These are phyloP conservation scores for Lamproptera curius DNA, from an alignment of 2,888 invertebrate genomes.

Conservation along the genomic window DNA sequence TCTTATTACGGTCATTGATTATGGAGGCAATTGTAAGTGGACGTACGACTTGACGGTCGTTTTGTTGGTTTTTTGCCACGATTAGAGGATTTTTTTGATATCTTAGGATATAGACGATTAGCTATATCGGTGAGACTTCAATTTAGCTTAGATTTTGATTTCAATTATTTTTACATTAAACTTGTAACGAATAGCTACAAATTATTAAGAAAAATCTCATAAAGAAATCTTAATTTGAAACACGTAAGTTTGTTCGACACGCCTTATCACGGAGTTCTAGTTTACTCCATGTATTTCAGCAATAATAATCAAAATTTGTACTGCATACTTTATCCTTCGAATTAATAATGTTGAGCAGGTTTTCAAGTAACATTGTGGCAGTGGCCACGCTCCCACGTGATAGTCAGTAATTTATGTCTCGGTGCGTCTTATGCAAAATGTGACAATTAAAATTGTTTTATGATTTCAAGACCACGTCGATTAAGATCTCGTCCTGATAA, in stretches of 20 bases:
- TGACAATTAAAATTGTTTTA: constrained; percentile 71
- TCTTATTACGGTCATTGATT: constrained; percentile 66
- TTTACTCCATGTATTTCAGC: too few species aligned
- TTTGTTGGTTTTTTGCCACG: not conserved
- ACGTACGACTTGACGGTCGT: constrained; percentile 29
- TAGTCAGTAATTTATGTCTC: constrained; percentile 59
- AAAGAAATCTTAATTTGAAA: too few species aligned
- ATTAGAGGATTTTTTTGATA: too few species aligned
- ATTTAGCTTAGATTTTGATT: too few species aligned
- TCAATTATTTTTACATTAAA: too few species aligned
- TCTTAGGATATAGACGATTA: not conserved
- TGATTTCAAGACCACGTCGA: constrained; percentile 59
- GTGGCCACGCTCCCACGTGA: constrained; percentile 52
- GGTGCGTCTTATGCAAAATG: constrained; percentile 62
- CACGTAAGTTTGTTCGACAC: too few species aligned
- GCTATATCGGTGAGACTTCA: too few species aligned
- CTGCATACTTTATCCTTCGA: too few species aligned
- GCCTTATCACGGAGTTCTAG: too few species aligned
- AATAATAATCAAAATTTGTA: too few species aligned
- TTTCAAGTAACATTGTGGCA: constrained; percentile 66
- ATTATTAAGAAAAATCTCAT: too few species aligned
- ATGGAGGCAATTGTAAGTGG: constrained; percentile 34
- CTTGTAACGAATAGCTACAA: too few species aligned
- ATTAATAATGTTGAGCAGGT: constrained; percentile 72
- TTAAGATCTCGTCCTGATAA: constrained; percentile 74